Conservation (phyloP, 2,113 vertebrate species). For the Oncorhynchus tshawytscha region DNA sequence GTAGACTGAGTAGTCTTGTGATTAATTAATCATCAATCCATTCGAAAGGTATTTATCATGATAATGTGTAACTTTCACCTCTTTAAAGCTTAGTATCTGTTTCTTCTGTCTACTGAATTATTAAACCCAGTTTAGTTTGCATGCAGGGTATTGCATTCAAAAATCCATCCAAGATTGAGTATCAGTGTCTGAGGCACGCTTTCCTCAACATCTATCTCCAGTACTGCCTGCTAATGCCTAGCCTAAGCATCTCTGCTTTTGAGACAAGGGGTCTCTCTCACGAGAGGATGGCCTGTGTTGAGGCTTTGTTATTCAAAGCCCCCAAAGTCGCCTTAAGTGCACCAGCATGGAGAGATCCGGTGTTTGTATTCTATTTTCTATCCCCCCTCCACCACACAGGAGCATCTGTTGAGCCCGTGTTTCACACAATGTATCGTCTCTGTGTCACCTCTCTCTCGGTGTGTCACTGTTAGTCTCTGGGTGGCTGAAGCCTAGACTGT, state of each 20-base stretch:
- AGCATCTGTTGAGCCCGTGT: neutral
- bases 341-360: conserved; percentile 24
- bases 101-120: neutral
- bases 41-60: neutral
- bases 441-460: neutral
- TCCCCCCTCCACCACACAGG: neutral
- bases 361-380: neutral
- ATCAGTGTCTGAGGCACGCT: conserved; percentile 2
- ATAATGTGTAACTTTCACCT: neutral
- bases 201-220: conserved; percentile 26
- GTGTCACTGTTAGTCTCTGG: neutral
- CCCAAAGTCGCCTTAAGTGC: conserved; percentile 24
- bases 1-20: neutral
- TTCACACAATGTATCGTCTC: neutral
- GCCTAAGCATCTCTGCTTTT: conserved; percentile 53
- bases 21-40: neutral
- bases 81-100: neutral
- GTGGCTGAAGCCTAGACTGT: too few relatives aligned
- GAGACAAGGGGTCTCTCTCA: conserved; percentile 31
- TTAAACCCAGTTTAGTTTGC: neutral
- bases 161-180: neutral
- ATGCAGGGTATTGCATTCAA: neutral
- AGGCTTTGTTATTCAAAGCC: conserved; percentile 29
- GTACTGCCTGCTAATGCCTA: conserved; percentile 43
- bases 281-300: conserved; percentile 9